These are phyloP conservation scores for Tangara arthus DNA, from an alignment of 2,797 vertebrate species.

Conservation along the genomic window DNA sequence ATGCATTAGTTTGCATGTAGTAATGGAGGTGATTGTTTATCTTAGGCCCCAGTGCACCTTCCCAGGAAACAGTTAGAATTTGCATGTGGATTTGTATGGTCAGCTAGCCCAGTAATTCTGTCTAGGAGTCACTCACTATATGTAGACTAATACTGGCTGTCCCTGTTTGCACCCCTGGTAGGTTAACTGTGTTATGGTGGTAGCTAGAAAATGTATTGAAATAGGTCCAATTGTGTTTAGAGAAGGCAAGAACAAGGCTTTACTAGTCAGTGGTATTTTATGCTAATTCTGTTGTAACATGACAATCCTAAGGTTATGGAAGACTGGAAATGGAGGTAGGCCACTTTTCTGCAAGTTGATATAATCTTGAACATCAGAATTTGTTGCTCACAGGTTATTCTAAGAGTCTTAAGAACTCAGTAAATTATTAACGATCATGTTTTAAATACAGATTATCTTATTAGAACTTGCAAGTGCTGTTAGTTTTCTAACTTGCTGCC, in stretches of 20 bases:
- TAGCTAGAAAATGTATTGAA: background rate
- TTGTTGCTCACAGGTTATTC: background rate
- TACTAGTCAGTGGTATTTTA: background rate
- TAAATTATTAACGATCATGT: background rate
- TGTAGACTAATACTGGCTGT: background rate
- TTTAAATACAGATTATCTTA: background rate
- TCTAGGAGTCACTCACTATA: background rate
- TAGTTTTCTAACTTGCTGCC: background rate
- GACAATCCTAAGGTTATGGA: slow-evolving; percentile 42
- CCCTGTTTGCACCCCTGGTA: background rate
- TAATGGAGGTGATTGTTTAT: background rate
- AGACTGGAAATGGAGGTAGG: background rate
- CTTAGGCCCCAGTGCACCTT: background rate
- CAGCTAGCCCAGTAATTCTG: background rate
- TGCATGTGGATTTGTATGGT: background rate
- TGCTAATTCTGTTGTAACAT: background rate
- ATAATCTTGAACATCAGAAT: background rate
- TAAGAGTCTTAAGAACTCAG: background rate
- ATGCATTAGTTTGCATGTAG: background rate
- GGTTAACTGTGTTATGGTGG: background rate
- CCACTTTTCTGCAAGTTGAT: slow-evolving; percentile 12
- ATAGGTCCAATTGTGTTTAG: background rate
- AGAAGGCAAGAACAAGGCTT: background rate
- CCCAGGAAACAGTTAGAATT: background rate
- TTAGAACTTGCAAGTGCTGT: background rate